These are phyloP conservation scores for Phocides pigmalion DNA, from an alignment of 1,140 invertebrate species.

Conservation along the genomic window DNA sequence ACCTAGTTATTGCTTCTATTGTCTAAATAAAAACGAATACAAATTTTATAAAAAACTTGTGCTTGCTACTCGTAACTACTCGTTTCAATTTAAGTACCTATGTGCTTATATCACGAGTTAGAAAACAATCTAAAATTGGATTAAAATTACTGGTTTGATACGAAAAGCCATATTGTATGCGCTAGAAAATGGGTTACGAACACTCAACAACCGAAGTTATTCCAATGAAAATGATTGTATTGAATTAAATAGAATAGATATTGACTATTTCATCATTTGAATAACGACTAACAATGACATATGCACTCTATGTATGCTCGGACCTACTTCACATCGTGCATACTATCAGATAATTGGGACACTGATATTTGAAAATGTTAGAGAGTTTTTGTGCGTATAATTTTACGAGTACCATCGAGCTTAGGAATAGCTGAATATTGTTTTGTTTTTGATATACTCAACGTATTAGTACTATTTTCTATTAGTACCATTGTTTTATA, in stretches of 20 bases:
- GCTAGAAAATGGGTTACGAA: constrained; percentile 28
- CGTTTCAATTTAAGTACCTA: background rate
- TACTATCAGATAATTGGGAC: constrained; percentile 21
- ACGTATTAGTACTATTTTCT: background rate
- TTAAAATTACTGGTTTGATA: background rate
- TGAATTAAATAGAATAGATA: constrained; percentile 27
- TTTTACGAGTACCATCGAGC: constrained; percentile 20
- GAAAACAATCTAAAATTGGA: background rate
- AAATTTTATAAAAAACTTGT: background rate
- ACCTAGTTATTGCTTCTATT: too few relatives aligned
- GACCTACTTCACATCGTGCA: constrained; percentile 16
- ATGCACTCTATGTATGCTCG: constrained; percentile 16
- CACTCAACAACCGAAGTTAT: constrained; percentile 4
- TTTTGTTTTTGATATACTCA: constrained; percentile 10
- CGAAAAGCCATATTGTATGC: background rate
- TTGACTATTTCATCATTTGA: constrained; percentile 22
- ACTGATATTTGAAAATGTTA: constrained; percentile 21
- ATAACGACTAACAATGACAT: constrained; percentile 18
- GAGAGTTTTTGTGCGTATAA: constrained; percentile 17
- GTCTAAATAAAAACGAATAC: background rate
- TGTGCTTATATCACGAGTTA: background rate
- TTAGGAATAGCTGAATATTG: constrained; percentile 23
- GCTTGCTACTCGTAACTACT: background rate
- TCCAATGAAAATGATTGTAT: constrained; percentile 5
- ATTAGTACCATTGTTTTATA: too few relatives aligned